A percentile compares a stretch with the other conserved stretches of the same genome.
These are phyloP conservation scores for Cataglyphis livida DNA, from an alignment of 2,888 invertebrate genomes.

Conservation along the genomic window DNA sequence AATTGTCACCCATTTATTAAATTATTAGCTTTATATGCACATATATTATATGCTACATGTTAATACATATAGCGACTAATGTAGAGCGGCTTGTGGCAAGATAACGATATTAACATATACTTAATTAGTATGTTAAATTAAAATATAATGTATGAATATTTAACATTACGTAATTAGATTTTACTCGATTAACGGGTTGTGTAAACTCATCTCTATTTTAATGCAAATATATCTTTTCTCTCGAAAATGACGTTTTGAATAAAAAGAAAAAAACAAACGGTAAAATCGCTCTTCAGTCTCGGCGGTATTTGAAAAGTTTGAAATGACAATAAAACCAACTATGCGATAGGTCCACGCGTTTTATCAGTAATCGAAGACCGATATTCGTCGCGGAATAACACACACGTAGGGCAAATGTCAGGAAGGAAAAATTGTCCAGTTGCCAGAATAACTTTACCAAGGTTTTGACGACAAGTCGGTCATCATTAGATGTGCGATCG, in stretches of 20 bases:
- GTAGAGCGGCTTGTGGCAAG: neutral
- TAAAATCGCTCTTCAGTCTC: neutral
- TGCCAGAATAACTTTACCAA: slow-evolving; percentile 72
- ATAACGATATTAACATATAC: slow-evolving; percentile 11
- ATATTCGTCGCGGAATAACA: slow-evolving; percentile 37
- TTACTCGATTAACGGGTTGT: neutral
- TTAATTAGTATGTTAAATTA: slow-evolving; percentile 9
- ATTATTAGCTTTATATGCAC: neutral
- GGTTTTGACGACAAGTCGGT: slow-evolving; percentile 51
- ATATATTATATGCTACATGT: neutral
- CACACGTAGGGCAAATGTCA: slow-evolving; percentile 19
- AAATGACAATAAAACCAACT: slow-evolving; percentile 1
- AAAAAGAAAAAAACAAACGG: neutral
- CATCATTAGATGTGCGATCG: slow-evolving; percentile 61
- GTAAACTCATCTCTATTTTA: neutral
- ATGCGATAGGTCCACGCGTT: slow-evolving; percentile 15
- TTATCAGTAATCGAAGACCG: slow-evolving; percentile 25
- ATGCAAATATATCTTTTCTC: neutral
- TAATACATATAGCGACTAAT: neutral
- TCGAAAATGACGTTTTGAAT: neutral
- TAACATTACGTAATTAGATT: slow-evolving; percentile 12
- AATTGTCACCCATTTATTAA: neutral
- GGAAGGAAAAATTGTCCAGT: slow-evolving; percentile 63
- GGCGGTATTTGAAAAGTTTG: neutral
- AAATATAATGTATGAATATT: slow-evolving; percentile 8